Conservation (phyloP, 2,888 invertebrate genomes). For the Deilephila elpenor region DNA sequence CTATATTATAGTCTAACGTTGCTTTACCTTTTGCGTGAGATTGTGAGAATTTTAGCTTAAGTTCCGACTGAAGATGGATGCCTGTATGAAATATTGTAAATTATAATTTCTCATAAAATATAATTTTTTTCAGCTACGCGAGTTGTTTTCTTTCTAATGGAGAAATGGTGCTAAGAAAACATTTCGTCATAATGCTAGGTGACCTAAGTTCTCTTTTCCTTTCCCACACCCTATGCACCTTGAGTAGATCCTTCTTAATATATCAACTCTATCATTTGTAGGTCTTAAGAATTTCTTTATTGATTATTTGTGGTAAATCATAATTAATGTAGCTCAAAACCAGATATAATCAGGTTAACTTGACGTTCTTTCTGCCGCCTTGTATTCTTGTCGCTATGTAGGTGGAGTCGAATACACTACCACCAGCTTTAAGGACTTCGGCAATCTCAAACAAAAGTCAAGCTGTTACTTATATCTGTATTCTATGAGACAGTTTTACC, state of each 20-base stretch:
- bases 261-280: too few species aligned
- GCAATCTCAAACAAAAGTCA: too few species aligned
- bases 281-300: too few species aligned
- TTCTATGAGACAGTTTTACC: too few species aligned
- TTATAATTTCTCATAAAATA: slow-evolving; percentile 86
- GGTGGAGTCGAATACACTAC: too few species aligned
- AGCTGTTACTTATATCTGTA: too few species aligned
- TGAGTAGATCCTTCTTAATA: not conserved
- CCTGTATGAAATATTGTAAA: slow-evolving; percentile 86
- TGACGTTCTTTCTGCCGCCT: too few species aligned
- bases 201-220: not conserved
- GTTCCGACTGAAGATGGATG: slow-evolving; percentile 85
- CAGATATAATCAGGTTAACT: too few species aligned
- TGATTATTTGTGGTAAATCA: too few species aligned
- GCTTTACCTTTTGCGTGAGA: slow-evolving; percentile 86
- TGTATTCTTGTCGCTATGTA: too few species aligned
- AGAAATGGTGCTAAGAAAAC: not conserved
- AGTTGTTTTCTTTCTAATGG: slow-evolving; percentile 67
- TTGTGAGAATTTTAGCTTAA: slow-evolving; percentile 85
- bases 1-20: slow-evolving; percentile 86
- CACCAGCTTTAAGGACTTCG: too few species aligned
- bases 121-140: slow-evolving; percentile 85
- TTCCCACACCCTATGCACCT: not conserved
- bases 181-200: not conserved
- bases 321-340: too few species aligned